phyloP scores from a whole-genome alignment of 64 coral and sea anemone genomes.

The Actinia tenebrosa region DNA sequence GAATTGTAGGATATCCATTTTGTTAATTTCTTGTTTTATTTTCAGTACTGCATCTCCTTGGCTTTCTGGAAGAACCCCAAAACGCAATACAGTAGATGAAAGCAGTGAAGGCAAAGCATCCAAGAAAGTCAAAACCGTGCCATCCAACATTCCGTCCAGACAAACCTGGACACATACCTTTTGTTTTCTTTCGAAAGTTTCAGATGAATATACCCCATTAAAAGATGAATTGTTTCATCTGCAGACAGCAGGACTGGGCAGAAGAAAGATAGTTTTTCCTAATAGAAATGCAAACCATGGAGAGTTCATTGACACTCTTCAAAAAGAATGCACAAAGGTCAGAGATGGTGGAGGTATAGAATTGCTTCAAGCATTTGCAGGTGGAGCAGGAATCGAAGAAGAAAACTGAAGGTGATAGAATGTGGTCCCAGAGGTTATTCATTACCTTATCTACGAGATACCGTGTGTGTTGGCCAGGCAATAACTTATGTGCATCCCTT shows the following conservation, averaged over 20 bases:
- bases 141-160: constrained; percentile 7
- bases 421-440: constrained; percentile 31
- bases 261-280: constrained; percentile 51
- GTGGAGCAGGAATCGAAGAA: constrained; percentile 39
- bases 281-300: constrained; percentile 41
- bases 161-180: constrained; percentile 66
- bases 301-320: constrained; percentile 11
- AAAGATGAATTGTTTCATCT: constrained; percentile 18
- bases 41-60: not conserved
- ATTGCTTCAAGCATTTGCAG: constrained; percentile 39
- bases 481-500: constrained; percentile 41
- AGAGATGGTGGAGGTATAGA: constrained; percentile 43
- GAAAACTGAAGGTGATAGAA: constrained; percentile 31
- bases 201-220: constrained; percentile 28
- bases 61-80: not conserved
- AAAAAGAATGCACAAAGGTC: constrained; percentile 41
- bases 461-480: constrained; percentile 36
- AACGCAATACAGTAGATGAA: not conserved
- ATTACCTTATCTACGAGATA: constrained; percentile 36
- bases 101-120: not conserved
- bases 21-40: not conserved
- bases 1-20: no score
- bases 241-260: constrained; percentile 34
- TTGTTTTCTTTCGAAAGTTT: constrained; percentile 17
- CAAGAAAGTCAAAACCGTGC: not conserved